Evolutionary conservation across 92 coral and sea anemone genomes (phyloP).

Genomic region (Siderastrea radians): DNA sequence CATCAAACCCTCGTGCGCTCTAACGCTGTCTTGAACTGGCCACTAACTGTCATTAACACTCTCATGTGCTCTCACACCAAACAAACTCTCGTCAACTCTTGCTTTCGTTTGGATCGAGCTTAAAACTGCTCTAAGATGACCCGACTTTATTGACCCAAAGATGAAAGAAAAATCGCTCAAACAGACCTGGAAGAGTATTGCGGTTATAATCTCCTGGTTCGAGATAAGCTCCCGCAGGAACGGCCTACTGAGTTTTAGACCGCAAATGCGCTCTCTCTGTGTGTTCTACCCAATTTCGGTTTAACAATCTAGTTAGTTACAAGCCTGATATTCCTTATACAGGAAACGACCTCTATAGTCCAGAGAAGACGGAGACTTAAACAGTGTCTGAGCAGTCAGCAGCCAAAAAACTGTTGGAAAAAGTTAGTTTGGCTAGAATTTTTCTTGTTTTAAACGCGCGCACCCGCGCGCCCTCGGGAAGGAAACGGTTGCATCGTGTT

Average conservation of each 20-base stretch:
- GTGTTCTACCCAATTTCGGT: background rate
- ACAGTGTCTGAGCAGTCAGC: background rate
- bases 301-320: background rate
- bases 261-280: background rate
- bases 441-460: too few species aligned
- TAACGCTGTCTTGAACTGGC: too few species aligned
- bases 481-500: too few species aligned
- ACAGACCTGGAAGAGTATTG: background rate
- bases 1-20: too few species aligned
- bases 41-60: too few species aligned
- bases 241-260: conserved; percentile 2
- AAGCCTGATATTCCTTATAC: background rate
- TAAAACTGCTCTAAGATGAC: background rate
- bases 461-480: too few species aligned
- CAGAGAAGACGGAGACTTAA: background rate
- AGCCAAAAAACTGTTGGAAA: background rate
- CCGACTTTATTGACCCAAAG: background rate
- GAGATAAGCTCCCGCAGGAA: conserved; percentile 17
- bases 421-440: too few species aligned
- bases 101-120: background rate
- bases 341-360: background rate
- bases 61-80: too few species aligned
- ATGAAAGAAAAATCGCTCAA: background rate
- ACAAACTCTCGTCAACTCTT: too few species aligned
- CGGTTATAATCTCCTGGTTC: background rate